phyloP scores from a whole-genome alignment of 2,113 vertebrate genomes.

The Neogale vison region DNA sequence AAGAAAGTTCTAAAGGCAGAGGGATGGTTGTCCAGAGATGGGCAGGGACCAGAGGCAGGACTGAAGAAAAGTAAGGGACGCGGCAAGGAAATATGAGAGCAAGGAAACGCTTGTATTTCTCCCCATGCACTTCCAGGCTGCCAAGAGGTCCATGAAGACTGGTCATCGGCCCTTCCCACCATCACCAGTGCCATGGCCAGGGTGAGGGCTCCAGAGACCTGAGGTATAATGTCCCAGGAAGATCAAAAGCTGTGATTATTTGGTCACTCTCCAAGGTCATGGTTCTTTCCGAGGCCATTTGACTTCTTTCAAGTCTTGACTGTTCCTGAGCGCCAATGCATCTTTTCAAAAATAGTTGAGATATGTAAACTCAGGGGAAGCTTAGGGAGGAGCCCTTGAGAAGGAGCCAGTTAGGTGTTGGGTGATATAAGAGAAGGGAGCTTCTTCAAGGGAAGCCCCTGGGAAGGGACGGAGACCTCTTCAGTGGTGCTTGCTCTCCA shows the following conservation, averaged over 20 bases:
- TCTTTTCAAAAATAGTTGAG: slow-evolving; percentile 32
- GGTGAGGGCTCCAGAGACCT: not conserved
- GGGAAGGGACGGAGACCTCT: not conserved
- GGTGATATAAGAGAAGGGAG: not conserved
- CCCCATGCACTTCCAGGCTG: not conserved
- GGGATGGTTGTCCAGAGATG: not conserved
- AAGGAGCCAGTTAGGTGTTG: not conserved
- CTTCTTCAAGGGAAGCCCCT: not conserved
- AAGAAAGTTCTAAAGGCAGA: not conserved
- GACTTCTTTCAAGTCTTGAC: not conserved
- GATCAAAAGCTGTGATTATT: not conserved
- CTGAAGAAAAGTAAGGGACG: not conserved
- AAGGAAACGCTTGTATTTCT: not conserved
- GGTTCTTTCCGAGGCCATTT: not conserved
- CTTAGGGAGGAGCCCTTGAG: not conserved
- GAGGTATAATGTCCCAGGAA: not conserved
- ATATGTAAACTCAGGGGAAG: not conserved
- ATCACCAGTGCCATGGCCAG: not conserved
- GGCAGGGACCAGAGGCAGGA: not conserved
- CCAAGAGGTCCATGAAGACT: too few relatives aligned
- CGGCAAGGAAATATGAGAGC: not conserved
- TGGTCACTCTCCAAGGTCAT: not conserved
- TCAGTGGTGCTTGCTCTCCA: not conserved
- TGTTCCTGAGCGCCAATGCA: not conserved
- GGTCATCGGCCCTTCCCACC: too few relatives aligned